phyloP scores from a whole-genome alignment of 2,888 invertebrate genomes.

The Busseola fusca region DNA sequence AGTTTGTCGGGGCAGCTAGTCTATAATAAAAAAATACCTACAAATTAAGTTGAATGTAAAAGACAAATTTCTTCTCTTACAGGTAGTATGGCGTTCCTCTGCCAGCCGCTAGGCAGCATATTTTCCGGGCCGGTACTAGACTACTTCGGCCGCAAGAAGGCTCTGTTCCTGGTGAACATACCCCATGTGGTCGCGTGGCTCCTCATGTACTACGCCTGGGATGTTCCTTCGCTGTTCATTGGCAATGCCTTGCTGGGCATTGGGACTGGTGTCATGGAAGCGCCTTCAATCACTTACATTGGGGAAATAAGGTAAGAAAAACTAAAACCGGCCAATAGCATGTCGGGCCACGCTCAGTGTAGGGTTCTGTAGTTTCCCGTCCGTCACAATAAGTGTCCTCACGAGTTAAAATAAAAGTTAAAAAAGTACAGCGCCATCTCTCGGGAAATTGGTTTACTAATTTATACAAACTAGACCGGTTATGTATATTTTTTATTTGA shows the following conservation, averaged over 20 bases:
- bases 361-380: too few species aligned
- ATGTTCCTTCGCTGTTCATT: constrained; percentile 84
- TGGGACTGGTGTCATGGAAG: constrained; percentile 90
- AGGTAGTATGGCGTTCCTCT: constrained; percentile 89
- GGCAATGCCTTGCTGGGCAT: constrained; percentile 88
- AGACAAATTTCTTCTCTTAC: constrained; percentile 57
- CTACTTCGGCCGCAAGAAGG: constrained; percentile 87
- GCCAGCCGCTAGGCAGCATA: constrained; percentile 89
- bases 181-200: constrained; percentile 89
- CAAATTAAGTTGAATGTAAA: too few species aligned
- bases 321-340: too few species aligned
- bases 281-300: constrained; percentile 90
- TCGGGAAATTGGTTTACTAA: too few species aligned
- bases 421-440: too few species aligned
- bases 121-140: constrained; percentile 89
- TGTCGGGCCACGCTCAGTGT: too few species aligned
- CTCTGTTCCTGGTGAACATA: constrained; percentile 88
- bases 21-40: too few species aligned
- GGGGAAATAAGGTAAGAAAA: constrained; percentile 87
- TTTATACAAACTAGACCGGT: too few species aligned
- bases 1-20: too few species aligned
- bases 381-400: too few species aligned
- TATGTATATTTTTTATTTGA: too few species aligned
- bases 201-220: constrained; percentile 86
- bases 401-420: too few species aligned